phyloP scores from a whole-genome alignment of 2,888 invertebrate genomes.

The Thymelicus acteon region DNA sequence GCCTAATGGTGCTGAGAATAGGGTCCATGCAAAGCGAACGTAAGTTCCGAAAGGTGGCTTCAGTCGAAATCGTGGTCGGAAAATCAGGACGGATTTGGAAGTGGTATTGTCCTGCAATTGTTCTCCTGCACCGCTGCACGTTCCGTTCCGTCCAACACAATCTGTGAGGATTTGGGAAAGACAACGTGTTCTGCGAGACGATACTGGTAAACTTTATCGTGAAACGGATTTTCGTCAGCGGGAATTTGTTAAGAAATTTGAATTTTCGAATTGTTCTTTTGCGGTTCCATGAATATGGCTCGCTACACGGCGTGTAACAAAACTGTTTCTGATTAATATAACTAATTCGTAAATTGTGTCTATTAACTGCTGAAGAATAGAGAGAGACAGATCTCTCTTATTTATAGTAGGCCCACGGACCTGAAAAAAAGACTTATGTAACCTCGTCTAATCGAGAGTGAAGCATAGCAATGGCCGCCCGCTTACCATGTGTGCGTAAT shows the following conservation, averaged over 20 bases:
- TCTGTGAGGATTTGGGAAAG: constrained; percentile 33
- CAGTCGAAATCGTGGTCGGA: constrained; percentile 17
- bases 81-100: constrained; percentile 26
- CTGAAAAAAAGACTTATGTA: no score
- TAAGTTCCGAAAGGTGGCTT: constrained; percentile 1
- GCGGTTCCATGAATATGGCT: neutral
- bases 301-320: no score
- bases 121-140: constrained; percentile 28
- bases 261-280: constrained; percentile 9
- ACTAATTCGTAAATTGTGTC: no score
- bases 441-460: no score
- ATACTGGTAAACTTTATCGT: constrained; percentile 32
- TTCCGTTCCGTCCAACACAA: constrained; percentile 28
- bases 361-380: no score
- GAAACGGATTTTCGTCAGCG: constrained; percentile 30
- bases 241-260: constrained; percentile 15
- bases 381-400: no score
- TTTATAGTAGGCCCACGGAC: no score
- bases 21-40: neutral
- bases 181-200: constrained; percentile 29
- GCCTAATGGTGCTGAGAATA: neutral
- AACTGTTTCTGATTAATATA: no score
- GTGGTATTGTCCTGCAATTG: constrained; percentile 29
- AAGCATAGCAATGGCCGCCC: no score
- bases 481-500: no score